phyloP scores from a whole-genome alignment of 2,113 vertebrate genomes.

The Chascanopsetta lugubris region DNA sequence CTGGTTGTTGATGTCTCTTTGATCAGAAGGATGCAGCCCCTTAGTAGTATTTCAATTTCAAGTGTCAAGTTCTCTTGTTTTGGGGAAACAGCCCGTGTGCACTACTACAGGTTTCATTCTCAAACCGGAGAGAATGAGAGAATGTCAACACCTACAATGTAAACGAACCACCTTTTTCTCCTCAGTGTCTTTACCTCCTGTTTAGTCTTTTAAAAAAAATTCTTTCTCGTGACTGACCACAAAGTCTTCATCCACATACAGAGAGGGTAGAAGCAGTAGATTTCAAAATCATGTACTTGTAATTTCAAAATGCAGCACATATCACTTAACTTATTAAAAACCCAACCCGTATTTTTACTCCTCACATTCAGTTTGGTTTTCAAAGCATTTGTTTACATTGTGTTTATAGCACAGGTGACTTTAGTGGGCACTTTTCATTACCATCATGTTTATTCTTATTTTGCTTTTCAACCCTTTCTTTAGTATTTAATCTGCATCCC shows the following conservation, averaged over 20 bases:
- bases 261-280: constrained; percentile 51
- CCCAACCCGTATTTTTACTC: constrained; percentile 51
- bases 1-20: constrained; percentile 55
- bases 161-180: constrained; percentile 48
- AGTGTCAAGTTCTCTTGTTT: constrained; percentile 55
- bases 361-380: constrained; percentile 71
- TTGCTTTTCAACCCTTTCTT: constrained; percentile 24
- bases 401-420: constrained; percentile 62
- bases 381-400: constrained; percentile 78
- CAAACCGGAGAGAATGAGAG: constrained; percentile 36
- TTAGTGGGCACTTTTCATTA: constrained; percentile 70
- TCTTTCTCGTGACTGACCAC: constrained; percentile 41
- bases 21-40: constrained; percentile 46
- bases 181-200: constrained; percentile 60
- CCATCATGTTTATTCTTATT: constrained; percentile 23
- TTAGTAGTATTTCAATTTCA: constrained; percentile 44
- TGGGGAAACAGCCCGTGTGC: constrained; percentile 60
- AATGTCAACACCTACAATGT: constrained; percentile 61
- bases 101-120: constrained; percentile 68
- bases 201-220: constrained; percentile 33
- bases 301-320: constrained; percentile 66
- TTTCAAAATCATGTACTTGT: constrained; percentile 48
- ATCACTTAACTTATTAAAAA: constrained; percentile 73
- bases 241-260: constrained; percentile 59
- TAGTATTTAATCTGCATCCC: constrained; percentile 70